These are phyloP conservation scores for Listronotus bonariensis DNA, from an alignment of 1,140 invertebrate species.

Conservation along the genomic window DNA sequence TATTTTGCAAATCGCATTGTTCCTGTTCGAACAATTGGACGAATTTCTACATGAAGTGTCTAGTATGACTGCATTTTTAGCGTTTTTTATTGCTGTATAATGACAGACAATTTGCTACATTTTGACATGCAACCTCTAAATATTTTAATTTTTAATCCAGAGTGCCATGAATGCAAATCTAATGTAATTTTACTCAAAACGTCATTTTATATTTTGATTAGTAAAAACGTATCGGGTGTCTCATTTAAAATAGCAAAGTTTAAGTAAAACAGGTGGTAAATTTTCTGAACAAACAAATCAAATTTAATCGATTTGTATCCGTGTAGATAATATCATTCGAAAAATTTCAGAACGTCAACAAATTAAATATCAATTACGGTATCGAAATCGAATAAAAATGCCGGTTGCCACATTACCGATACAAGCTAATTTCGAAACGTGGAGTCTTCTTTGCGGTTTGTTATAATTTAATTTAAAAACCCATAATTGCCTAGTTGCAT, in stretches of 20 bases:
- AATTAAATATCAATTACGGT: conserved; percentile 32
- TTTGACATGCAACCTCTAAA: no score
- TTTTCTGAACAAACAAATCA: conserved; percentile 10
- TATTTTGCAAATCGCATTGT: conserved; percentile 13
- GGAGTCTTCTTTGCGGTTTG: conserved; percentile 12
- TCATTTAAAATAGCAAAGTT: no score
- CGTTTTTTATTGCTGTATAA: no score
- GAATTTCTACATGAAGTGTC: no score
- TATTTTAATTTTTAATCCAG: no score
- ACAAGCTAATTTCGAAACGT: conserved; percentile 17
- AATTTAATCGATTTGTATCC: conserved; percentile 23
- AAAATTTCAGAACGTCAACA: conserved; percentile 26
- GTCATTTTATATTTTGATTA: no score
- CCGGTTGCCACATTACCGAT: conserved; percentile 6
- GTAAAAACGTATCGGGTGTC: no score
- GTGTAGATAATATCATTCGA: conserved; percentile 16
- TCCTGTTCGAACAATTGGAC: conserved; percentile 1
- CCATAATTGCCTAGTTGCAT: conserved; percentile 14
- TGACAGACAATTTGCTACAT: no score
- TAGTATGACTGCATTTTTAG: no score
- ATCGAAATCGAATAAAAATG: conserved; percentile 21
- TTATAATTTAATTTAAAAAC: conserved; percentile 21
- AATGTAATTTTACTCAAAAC: no score
- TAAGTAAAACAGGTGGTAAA: conserved; percentile 10
- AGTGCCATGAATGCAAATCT: no score